Percentiles rank a stretch among this genome's conserved stretches.
Conservation (phyloP, 2,113 vertebrate genomes). For the Aix galericulata region DNA sequence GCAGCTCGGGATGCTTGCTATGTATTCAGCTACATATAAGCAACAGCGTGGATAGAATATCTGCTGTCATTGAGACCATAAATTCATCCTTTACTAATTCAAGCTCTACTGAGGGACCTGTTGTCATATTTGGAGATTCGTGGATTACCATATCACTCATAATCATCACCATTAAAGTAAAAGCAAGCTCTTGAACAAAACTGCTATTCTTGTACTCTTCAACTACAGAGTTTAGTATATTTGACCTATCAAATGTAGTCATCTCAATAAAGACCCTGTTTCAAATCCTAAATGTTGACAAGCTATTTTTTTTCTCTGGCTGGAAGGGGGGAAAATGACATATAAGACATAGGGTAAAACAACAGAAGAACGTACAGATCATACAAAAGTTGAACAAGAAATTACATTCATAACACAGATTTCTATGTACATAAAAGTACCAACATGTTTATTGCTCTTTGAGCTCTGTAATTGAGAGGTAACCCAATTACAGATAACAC, state of each 20-base stretch:
- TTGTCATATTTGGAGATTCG: neutral
- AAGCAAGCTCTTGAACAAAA: neutral
- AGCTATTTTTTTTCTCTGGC: neutral
- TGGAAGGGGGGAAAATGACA: neutral
- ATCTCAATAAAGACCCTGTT: neutral
- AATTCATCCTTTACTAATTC: neutral
- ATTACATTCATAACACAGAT: neutral
- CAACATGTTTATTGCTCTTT: neutral
- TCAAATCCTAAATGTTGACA: neutral
- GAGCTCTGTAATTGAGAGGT: neutral
- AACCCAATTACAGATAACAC: neutral
- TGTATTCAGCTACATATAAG: neutral
- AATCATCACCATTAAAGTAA: neutral
- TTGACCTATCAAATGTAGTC: neutral
- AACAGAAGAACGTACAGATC: neutral
- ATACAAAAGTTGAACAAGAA: neutral
- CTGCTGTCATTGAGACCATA: neutral
- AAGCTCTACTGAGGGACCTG: neutral
- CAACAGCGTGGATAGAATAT: neutral
- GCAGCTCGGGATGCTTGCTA: neutral
- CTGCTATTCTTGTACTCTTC: neutral
- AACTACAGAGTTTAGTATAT: neutral
- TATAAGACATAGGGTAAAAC: neutral
- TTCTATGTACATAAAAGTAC: neutral
- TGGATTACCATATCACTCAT: neutral